These are phyloP conservation scores for Buathra laborator DNA, from an alignment of 2,888 invertebrate species.

Conservation along the genomic window DNA sequence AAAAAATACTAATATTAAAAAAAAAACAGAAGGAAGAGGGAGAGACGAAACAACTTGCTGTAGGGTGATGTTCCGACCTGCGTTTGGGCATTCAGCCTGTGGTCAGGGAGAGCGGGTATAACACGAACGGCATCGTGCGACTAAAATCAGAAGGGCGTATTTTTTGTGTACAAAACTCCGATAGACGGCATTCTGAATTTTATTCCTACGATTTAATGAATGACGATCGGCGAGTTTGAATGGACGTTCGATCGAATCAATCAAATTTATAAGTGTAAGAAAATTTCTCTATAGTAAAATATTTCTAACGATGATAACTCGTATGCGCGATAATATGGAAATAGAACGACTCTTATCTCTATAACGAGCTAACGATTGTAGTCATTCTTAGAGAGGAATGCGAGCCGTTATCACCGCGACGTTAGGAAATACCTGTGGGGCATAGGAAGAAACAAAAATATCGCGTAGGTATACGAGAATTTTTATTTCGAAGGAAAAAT, in stretches of 20 bases:
- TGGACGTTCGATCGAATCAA: not conserved
- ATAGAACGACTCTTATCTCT: slow-evolving; percentile 17
- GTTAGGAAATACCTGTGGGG: slow-evolving; percentile 10
- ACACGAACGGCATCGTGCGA: not conserved
- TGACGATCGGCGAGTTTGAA: no score
- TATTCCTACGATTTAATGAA: no score
- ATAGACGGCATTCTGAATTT: no score
- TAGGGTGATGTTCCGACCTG: slow-evolving; percentile 36
- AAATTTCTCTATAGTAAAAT: not conserved
- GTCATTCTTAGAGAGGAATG: slow-evolving; percentile 3
- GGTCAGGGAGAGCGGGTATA: slow-evolving; percentile 40
- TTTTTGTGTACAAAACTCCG: no score
- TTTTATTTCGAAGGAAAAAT: not conserved
- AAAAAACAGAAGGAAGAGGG: not conserved
- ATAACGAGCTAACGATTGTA: not conserved
- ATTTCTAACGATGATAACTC: not conserved
- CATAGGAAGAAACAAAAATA: not conserved
- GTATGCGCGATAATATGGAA: slow-evolving; percentile 17
- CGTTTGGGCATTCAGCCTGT: slow-evolving; percentile 36
- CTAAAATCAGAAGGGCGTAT: not conserved
- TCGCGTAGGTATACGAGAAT: not conserved
- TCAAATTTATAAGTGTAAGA: not conserved
- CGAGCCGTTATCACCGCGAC: not conserved
- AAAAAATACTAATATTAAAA: not conserved
- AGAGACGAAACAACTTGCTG: slow-evolving; percentile 8